These are phyloP conservation scores for Rhipidura dahli DNA, from an alignment of 2,113 vertebrate species.

Conservation along the genomic window DNA sequence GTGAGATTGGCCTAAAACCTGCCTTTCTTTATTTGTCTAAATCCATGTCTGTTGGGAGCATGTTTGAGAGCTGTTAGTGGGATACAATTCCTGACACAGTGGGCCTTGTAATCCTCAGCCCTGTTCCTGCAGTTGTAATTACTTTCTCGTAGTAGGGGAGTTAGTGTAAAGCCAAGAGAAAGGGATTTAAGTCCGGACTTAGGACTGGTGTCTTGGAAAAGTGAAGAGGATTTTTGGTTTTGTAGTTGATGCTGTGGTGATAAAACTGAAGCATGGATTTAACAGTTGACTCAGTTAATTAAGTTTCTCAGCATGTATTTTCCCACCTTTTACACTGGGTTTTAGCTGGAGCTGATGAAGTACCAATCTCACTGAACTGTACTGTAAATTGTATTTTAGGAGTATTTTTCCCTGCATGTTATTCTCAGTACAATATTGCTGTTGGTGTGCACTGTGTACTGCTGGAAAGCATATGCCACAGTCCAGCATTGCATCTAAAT, in stretches of 20 bases:
- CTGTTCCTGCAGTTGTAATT: not conserved
- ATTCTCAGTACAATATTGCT: not conserved
- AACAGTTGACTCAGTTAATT: not conserved
- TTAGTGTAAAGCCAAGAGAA: not conserved
- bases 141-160: not conserved
- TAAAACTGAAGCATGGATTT: not conserved
- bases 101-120: not conserved
- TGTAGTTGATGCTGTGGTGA: not conserved
- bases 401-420: not conserved
- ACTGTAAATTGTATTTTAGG: not conserved
- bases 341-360: not conserved
- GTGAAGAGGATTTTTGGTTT: not conserved
- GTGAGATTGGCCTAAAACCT: not conserved
- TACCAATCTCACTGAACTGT: not conserved
- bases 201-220: not conserved
- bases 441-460: not conserved
- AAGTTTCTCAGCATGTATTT: constrained; percentile 2
- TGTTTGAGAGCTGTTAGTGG: not conserved
- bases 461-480: not conserved
- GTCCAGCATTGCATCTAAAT: not conserved
- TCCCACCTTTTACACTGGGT: not conserved
- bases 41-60: not conserved
- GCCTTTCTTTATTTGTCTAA: not conserved
- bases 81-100: not conserved
- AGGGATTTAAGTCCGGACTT: not conserved